phyloP scores from a whole-genome alignment of 2,797 vertebrate genomes.

The Valencia hispanica region DNA sequence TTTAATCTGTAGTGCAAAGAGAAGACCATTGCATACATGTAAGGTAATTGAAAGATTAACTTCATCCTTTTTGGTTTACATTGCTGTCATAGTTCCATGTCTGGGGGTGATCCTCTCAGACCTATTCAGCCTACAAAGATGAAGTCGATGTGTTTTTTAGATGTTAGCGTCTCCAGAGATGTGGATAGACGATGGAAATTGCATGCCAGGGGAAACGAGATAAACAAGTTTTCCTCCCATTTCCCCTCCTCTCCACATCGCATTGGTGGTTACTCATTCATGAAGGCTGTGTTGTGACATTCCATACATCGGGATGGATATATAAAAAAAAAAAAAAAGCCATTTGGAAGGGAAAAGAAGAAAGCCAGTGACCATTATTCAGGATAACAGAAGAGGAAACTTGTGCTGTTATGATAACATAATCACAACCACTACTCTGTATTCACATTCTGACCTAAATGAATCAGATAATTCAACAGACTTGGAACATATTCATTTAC shows the following conservation, averaged over 20 bases:
- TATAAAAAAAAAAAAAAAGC: slow-evolving; percentile 33
- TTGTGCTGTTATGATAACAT: slow-evolving; percentile 24
- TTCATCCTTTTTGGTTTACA: slow-evolving; percentile 54
- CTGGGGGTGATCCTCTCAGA: slow-evolving; percentile 70
- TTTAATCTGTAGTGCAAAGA: slow-evolving; percentile 56
- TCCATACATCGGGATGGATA: slow-evolving; percentile 46
- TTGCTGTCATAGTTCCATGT: slow-evolving; percentile 39
- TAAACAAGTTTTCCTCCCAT: slow-evolving; percentile 70
- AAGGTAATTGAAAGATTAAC: slow-evolving; percentile 62
- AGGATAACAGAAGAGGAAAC: background rate
- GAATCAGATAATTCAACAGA: slow-evolving; percentile 18
- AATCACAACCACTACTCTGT: slow-evolving; percentile 11
- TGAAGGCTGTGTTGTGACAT: slow-evolving; percentile 72
- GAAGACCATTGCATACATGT: slow-evolving; percentile 40
- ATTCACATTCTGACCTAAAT: slow-evolving; percentile 39
- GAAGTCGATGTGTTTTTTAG: slow-evolving; percentile 72
- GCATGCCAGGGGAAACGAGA: slow-evolving; percentile 69
- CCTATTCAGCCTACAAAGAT: slow-evolving; percentile 58
- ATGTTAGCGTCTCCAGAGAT: slow-evolving; percentile 62
- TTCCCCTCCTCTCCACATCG: slow-evolving; percentile 48
- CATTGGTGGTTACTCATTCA: slow-evolving; percentile 73
- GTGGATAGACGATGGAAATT: slow-evolving; percentile 68
- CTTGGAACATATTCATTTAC: slow-evolving; percentile 21
- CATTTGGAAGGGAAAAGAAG: slow-evolving; percentile 20
- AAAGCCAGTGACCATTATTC: slow-evolving; percentile 25